Evolutionary conservation across 2,113 vertebrate genomes (phyloP), one percentile per base, ranked within the genome.

Genomic region (Platichthys stellatus): DNA sequence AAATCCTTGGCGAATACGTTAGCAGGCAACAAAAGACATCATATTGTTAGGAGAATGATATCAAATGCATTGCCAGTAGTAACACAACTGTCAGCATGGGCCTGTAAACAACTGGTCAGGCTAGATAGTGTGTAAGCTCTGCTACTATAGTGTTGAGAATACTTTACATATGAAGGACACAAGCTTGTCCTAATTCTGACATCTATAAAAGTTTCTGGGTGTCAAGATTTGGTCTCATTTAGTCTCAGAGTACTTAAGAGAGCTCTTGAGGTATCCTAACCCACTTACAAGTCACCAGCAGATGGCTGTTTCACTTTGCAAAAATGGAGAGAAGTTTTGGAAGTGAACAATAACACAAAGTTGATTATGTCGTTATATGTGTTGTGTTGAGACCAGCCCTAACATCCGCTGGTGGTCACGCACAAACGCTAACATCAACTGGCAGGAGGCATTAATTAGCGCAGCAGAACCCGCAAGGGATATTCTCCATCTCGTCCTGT

Each of bases 1-100:
- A 84, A 82, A 56, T 64, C 74, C 86, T 74, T 47, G 17, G 59
- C 67, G 81, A 65, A 78, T 26, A 74, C 24, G 63, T 66, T 6
- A 63, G 70, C 28, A 21, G 57, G 51, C 61, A 64, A 56, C 28
- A 23, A 77, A 73, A 38, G 21, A 69, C 54, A 70, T 31, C 51
- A 5, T 62, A 40, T 58, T 40, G 26, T 43, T 59, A 38, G 59
- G 47, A 62, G 13, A 9, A 28, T 14, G 49, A 47, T 4, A 47
- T 79, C 69, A 57, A 68, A 35, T 23, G 24, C 23, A 66, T 51
- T 60, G 23, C 26, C 11, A 1, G 21, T 13, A 24, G 47, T 51
- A 45, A 28, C n/a, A 58, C 26, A 26, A 11, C 51, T 72, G 72
- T 57, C 66, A 74, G 58, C 63, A 53, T 73, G 15, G 28, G 63